Evolutionary conservation across 1,140 invertebrate species (phyloP).

Genomic region (Epicauta chinensis): DNA sequence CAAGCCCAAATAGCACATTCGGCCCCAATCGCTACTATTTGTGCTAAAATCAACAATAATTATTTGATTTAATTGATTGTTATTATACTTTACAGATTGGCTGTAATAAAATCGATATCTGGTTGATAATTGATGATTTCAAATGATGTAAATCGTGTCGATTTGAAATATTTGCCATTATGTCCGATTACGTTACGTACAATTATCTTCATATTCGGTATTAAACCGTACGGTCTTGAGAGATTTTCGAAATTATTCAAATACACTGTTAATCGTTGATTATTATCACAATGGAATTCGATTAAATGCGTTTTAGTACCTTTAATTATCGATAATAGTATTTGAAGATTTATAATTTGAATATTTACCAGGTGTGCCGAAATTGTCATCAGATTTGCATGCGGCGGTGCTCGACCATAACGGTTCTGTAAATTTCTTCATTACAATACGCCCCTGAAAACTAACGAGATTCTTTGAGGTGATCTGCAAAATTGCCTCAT

Average conservation of each 20-base stretch:
- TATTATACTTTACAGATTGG: conserved; percentile 11
- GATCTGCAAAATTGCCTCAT: background rate
- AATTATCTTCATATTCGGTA: conserved; percentile 10
- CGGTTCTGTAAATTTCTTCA: conserved; percentile 1
- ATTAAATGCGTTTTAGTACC: conserved; percentile 3
- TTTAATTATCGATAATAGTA: background rate
- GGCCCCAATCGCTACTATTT: background rate
- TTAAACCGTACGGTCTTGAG: conserved; percentile 4
- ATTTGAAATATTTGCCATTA: conserved; percentile 13
- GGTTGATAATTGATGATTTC: conserved; percentile 11
- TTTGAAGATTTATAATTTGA: too few species aligned
- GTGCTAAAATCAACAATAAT: too few species aligned
- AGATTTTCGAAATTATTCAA: conserved; percentile 18
- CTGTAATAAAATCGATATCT: background rate
- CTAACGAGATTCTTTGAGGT: background rate
- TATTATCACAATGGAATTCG: background rate
- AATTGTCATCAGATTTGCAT: background rate
- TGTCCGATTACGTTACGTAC: conserved; percentile 6
- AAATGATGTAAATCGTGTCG: conserved; percentile 4
- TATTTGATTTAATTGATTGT: too few species aligned
- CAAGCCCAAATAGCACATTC: background rate
- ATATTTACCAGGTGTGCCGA: background rate
- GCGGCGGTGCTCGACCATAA: background rate
- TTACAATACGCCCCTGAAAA: background rate
- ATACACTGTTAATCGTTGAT: background rate